Evolutionary conservation across 2,888 invertebrate genomes (phyloP).

Genomic region (Augochlorella aurata): DNA sequence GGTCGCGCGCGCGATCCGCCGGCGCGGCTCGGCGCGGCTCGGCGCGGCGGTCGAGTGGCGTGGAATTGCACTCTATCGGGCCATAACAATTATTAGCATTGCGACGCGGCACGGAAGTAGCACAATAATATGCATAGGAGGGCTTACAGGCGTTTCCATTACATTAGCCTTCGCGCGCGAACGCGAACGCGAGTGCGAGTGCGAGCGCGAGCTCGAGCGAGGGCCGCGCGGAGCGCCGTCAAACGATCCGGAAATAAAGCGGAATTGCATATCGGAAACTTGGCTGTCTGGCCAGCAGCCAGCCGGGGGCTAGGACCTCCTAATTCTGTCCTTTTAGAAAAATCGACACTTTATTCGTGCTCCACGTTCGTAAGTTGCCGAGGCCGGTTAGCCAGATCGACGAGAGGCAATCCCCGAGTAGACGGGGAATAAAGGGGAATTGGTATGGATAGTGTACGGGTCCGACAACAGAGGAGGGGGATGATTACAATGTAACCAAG

Average conservation of each 20-base stretch:
- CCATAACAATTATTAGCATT: conserved; percentile 78
- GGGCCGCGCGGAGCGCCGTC: conserved; percentile 52
- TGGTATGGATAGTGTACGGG: conserved; percentile 26
- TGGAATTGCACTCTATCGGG: conserved; percentile 71
- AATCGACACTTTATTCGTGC: conserved; percentile 66
- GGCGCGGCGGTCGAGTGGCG: conserved; percentile 44
- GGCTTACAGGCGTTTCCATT: conserved; percentile 77
- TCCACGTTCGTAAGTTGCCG: conserved; percentile 49
- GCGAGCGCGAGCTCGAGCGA: too few relatives aligned
- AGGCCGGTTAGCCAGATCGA: conserved; percentile 26
- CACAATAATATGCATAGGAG: conserved; percentile 78
- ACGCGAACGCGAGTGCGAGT: conserved; percentile 63
- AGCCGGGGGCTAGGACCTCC: conserved; percentile 59
- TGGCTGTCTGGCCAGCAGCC: conserved; percentile 69
- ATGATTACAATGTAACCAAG: conserved; percentile 22
- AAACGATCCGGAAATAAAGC: conserved; percentile 79
- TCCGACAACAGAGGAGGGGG: background rate
- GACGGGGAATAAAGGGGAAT: conserved; percentile 41
- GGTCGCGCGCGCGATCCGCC: conserved; percentile 33
- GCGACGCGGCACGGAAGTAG: conserved; percentile 71
- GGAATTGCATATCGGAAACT: conserved; percentile 77
- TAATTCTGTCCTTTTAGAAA: conserved; percentile 70
- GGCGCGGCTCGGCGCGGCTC: background rate
- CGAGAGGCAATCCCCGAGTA: conserved; percentile 45
- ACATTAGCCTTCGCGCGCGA: conserved; percentile 75